A percentile compares a stretch with the other conserved stretches of the same genome.
Conservation (phyloP, 2,113 vertebrate genomes). For the Ageneiosus marmoratus region DNA sequence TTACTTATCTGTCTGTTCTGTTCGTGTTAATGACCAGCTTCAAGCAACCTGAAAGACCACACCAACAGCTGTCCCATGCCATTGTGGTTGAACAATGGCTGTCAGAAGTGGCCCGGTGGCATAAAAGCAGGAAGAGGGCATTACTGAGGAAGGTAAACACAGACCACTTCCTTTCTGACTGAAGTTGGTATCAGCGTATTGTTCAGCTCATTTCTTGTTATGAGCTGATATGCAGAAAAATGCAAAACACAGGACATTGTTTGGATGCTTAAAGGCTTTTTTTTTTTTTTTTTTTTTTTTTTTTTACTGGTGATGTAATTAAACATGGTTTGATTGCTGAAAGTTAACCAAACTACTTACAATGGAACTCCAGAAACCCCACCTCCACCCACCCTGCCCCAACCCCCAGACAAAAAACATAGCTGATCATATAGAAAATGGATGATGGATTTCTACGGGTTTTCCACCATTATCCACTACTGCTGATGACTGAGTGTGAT, state of each 20-base stretch:
- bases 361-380: not conserved
- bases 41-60: slow-evolving; percentile 27
- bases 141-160: slow-evolving; percentile 60
- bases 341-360: not conserved
- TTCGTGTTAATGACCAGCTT: not conserved
- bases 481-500: not conserved
- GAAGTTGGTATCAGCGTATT: slow-evolving; percentile 54
- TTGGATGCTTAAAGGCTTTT: not conserved
- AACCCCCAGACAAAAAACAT: not conserved
- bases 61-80: slow-evolving; percentile 27
- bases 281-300: not conserved
- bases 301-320: not conserved
- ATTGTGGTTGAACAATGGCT: slow-evolving; percentile 68
- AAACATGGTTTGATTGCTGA: not conserved
- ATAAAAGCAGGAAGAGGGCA: slow-evolving; percentile 71
- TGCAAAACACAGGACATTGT: slow-evolving; percentile 24
- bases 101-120: slow-evolving; percentile 52
- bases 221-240: slow-evolving; percentile 36
- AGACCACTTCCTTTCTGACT: slow-evolving; percentile 51
- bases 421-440: not conserved
- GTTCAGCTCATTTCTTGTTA: slow-evolving; percentile 48
- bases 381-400: not conserved
- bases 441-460: slow-evolving; percentile 25
- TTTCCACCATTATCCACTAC: slow-evolving; percentile 6
- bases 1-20: not conserved